Base-by-base conservation (phyloP, 2,113 vertebrate species). In the Zosterops hypoxanthus region DNA sequence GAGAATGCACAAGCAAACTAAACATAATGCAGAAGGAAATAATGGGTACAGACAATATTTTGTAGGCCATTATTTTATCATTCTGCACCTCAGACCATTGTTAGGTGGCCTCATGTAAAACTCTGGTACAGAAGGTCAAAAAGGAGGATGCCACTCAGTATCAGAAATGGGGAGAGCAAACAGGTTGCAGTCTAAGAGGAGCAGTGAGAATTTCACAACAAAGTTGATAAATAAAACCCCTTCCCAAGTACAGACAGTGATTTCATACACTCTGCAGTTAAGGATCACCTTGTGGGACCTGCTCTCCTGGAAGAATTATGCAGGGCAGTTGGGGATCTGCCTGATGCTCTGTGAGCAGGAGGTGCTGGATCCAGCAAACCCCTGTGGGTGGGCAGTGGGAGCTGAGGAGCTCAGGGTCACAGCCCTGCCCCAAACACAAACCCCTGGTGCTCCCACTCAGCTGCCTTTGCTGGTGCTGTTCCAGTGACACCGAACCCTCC, bases 221-320 rank as follows among this genome's bases (percentile, higher is more conserved):
- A 64, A 79, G 36, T 9, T 64, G 49, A 26, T 53, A 69, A 83
- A 79, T 34, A 49, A 72, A 82, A 65, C 31, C 23, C 28, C 18
- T 80, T 24, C 87, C 9, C 4, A 25, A 75, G 59, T 57, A 76
- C 63, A 70, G 59, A 29, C 4, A 2, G n/a, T 55, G 84, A 68
- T 94, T 96, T 95, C 85, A 12, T 64, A 87, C 46, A 52, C 47
- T 69, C 36, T 83, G 82, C 78, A 84, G 21, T 78, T 84, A 78
- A 87, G 84, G 86, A 82, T 72, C 69, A 55, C 44, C 79, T 70
- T n/a, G 44, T 70, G 5, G 10, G 60, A 53, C 56, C 24, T 14
- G 66, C 63, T 82, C 56, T 46, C 50, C 44, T 42, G 36, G 56
- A 68, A n/a, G 70, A 83, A 20, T 34, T 46, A 18, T 5, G 3